Conservation (phyloP, 92 coral and sea anemone genomes). For the Micromussa lordhowensis region DNA sequence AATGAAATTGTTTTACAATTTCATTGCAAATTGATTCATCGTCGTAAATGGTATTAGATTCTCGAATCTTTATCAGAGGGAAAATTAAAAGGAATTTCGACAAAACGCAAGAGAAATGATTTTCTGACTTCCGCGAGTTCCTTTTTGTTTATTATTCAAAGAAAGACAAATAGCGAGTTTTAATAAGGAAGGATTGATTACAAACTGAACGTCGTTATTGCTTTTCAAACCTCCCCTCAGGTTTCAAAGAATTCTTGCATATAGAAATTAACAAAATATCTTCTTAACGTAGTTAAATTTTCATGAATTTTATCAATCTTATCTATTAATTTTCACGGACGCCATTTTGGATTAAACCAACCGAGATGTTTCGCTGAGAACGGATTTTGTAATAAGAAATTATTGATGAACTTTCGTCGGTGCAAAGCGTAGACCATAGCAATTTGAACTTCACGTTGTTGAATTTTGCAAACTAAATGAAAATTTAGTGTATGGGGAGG, state of each 20-base stretch:
- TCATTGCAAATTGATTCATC: no score
- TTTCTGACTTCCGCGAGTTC: background rate
- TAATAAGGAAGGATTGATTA: background rate
- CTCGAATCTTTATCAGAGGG: background rate
- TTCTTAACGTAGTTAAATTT: background rate
- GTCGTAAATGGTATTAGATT: background rate
- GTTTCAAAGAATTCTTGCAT: background rate
- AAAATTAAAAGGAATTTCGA: background rate
- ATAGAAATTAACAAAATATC: background rate
- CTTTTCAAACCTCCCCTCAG: background rate
- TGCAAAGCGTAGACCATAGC: no score
- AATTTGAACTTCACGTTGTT: background rate
- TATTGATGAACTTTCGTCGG: no score
- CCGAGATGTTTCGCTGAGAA: background rate
- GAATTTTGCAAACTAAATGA: no score
- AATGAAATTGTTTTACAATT: background rate
- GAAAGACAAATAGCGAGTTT: background rate
- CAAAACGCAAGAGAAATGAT: background rate
- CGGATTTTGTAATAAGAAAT: no score
- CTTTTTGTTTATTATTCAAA: background rate
- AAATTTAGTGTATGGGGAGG: background rate
- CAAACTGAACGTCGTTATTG: background rate
- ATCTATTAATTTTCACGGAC: background rate
- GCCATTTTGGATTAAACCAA: background rate
- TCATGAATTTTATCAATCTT: no score